A percentile compares a stretch with the other conserved stretches of the same genome.
Evolutionary conservation across 2,797 vertebrate species (phyloP).

Genomic region (Pelochelys cantorii): DNA sequence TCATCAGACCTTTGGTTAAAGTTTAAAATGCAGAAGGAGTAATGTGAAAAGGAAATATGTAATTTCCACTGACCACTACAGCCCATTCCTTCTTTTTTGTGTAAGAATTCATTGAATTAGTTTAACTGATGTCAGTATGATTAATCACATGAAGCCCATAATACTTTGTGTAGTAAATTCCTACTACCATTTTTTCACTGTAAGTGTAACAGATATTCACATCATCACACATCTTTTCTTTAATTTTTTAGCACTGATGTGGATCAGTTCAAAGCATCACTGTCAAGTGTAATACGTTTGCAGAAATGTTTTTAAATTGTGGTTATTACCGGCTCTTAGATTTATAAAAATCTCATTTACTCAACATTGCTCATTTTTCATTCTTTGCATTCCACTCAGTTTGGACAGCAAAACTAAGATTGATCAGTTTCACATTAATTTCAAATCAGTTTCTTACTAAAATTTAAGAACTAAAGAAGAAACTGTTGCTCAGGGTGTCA

Average conservation of each 20-base stretch:
- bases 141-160: neutral
- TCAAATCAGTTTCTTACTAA: neutral
- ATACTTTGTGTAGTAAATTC: neutral
- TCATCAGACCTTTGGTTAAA: conserved; percentile 25
- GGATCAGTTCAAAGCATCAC: neutral
- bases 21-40: neutral
- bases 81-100: neutral
- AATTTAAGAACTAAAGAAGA: no score
- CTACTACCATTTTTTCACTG: neutral
- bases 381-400: neutral
- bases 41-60: conserved; percentile 6
- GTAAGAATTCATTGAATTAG: neutral
- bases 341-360: neutral
- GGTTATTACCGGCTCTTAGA: neutral
- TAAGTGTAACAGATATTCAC: neutral
- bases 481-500: neutral
- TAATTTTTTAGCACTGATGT: neutral
- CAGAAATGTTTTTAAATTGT: neutral
- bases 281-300: neutral
- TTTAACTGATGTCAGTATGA: neutral
- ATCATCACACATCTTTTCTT: neutral
- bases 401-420: neutral
- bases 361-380: neutral
- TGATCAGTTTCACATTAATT: neutral
- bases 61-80: conserved; percentile 28